Conservation (phyloP, 2,113 vertebrate species). For the Scophthalmus maximus region DNA sequence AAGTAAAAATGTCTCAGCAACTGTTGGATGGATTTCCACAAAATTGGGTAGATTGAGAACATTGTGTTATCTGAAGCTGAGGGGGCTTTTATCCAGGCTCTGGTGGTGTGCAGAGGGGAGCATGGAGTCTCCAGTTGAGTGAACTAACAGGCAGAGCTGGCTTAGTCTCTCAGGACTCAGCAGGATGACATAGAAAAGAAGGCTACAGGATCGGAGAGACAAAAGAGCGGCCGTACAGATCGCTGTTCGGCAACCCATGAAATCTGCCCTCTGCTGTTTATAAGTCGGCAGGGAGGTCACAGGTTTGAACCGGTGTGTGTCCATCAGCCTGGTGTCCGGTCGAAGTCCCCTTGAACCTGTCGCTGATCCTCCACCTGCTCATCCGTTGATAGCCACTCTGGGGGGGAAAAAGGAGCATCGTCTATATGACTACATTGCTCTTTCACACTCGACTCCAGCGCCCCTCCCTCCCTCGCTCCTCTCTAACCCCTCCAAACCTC, state of each 20-base stretch:
- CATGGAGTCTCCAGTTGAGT: slow-evolving; percentile 21
- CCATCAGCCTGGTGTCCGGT: slow-evolving; percentile 29
- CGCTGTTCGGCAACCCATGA: slow-evolving; percentile 1
- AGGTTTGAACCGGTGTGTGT: slow-evolving; percentile 28
- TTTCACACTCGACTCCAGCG: slow-evolving; percentile 10
- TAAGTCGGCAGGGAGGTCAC: slow-evolving; percentile 22
- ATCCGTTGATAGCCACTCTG: slow-evolving; percentile 22
- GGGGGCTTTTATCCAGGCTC: slow-evolving; percentile 3
- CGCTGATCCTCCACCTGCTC: slow-evolving; percentile 28
- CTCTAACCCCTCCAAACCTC: background rate
- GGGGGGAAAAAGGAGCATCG: slow-evolving; percentile 16
- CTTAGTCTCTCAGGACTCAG: slow-evolving; percentile 20
- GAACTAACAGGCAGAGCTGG: slow-evolving; percentile 9
- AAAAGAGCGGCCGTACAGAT: slow-evolving; percentile 33
- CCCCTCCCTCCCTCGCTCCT: background rate
- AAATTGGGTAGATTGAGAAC: background rate
- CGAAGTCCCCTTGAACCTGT: background rate
- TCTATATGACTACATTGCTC: slow-evolving; percentile 35
- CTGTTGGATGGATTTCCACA: background rate
- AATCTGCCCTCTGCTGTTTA: slow-evolving; percentile 10
- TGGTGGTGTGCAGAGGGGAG: background rate
- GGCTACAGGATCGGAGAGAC: slow-evolving; percentile 21
- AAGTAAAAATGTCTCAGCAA: no score
- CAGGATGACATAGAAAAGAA: background rate
- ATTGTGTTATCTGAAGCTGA: background rate